Evolutionary conservation across 2,113 vertebrate species (phyloP), one percentile per base, ranked within the genome.

Genomic region (Embiotoca jacksoni): DNA sequence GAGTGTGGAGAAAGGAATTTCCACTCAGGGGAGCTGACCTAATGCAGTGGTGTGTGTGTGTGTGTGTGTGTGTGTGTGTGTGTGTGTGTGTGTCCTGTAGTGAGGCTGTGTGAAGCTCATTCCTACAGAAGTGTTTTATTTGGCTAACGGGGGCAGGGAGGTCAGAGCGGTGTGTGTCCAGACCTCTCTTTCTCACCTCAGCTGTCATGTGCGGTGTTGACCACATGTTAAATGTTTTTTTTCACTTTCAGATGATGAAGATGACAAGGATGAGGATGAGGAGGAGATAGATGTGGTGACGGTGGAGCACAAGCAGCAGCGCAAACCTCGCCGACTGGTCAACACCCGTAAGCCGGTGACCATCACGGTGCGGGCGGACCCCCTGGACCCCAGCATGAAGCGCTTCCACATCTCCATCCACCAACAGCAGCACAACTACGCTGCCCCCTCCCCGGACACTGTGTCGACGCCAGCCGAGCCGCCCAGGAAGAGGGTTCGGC

Each of bases 401-500:
- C 96, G 92, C 7, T 99, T 99, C 93, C 98, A 99, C 92, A 98
- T 99, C 83, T 97, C 98, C 0, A 97, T 99, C 84, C 98, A 99
- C 88, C 97, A 98, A 85, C 97, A 99, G 76, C 98, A 99, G 86
- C 98, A 99, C 92, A 99, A 99, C 94, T 99, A 99, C 0, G 98
- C 98, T 0, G 98, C 98, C 1, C 96, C 97, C 55, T 97, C 97
- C 0, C 96, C 97, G 0, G 96, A 97, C 15, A 79, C 90, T 14
- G 87, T 92, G 31, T 73, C 94, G 2, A 52, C 91, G 0, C 82
- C 69, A 0, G 6, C 44, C 0, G 92, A 94, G 49, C 94, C 92
- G 0, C 91, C 90, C 5, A 89, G 91, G 14, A 95, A 95, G 81
- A 91, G 84, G 81, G 49, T 91, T 9, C 84, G 92, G 1, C 91